A percentile compares a stretch with the other conserved stretches of the same genome.
phyloP scores from a whole-genome alignment of 1,140 invertebrate genomes.

The Sycobia sp. region DNA sequence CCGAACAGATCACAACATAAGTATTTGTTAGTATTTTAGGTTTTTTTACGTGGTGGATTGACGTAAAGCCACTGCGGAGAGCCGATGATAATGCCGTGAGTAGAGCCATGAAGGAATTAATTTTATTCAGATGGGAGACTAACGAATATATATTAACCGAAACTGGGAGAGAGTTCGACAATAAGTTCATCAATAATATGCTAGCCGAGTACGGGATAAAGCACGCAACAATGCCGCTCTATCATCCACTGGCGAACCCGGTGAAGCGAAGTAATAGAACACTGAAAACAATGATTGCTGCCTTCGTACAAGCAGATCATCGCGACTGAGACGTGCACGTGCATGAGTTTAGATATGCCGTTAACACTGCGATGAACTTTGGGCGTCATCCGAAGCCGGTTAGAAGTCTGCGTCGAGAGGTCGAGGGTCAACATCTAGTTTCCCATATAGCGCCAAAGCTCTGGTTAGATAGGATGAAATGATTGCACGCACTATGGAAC shows the following conservation, averaged over 20 bases:
- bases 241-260: constrained; percentile 14
- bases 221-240: background rate
- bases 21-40: constrained; percentile 20
- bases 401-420: background rate
- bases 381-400: constrained; percentile 5
- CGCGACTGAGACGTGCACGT: constrained; percentile 6
- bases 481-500: constrained; percentile 8
- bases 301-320: background rate
- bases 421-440: background rate
- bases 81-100: background rate
- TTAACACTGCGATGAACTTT: constrained; percentile 19
- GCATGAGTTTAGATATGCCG: background rate
- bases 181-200: background rate
- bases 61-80: constrained; percentile 1
- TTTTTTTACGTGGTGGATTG: constrained; percentile 28
- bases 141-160: constrained; percentile 10
- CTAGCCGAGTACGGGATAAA: background rate
- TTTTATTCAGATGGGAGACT: constrained; percentile 27
- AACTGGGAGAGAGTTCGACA: constrained; percentile 30
- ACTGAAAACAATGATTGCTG: constrained; percentile 9
- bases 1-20: background rate
- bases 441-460: background rate
- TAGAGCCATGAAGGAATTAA: background rate
- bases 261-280: constrained; percentile 11
- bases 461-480: background rate